Conservation (phyloP, 2,113 vertebrate genomes). For the Cebidichthys violaceus region DNA sequence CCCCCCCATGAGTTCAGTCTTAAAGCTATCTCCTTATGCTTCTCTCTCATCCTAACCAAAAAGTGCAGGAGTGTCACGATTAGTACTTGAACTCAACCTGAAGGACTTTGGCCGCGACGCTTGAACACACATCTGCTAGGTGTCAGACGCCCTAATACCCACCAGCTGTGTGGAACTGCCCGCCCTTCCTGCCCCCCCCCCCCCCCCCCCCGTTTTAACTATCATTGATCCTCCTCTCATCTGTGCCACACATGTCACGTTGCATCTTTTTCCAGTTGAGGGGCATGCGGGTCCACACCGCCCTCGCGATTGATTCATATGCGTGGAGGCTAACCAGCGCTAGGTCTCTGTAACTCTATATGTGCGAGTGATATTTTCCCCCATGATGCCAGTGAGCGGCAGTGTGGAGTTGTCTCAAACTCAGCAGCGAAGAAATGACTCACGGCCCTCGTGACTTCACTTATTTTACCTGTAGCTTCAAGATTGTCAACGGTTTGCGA, state of each 20-base stretch:
- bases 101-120: constrained; percentile 16
- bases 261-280: constrained; percentile 26
- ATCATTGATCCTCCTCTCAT: constrained; percentile 66
- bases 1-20: neutral
- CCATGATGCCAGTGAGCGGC: constrained; percentile 27
- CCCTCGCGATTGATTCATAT: neutral
- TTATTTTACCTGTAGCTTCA: neutral
- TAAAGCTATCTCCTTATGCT: too few species aligned
- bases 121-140: constrained; percentile 66
- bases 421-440: neutral
- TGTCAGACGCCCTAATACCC: constrained; percentile 64
- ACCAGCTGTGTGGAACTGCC: constrained; percentile 64
- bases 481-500: neutral
- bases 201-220: constrained; percentile 37
- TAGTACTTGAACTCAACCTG: constrained; percentile 16
- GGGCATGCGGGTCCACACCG: neutral
- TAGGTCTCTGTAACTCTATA: neutral
- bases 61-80: constrained; percentile 1
- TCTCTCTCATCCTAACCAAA: constrained; percentile 1
- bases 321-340: neutral
- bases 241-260: constrained; percentile 64
- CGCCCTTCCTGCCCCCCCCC: constrained; percentile 1
- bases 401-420: constrained; percentile 19
- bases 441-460: neutral
- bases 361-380: neutral